Conservation (phyloP, 1,140 invertebrate species). For the Heliconius hewitsoni region DNA sequence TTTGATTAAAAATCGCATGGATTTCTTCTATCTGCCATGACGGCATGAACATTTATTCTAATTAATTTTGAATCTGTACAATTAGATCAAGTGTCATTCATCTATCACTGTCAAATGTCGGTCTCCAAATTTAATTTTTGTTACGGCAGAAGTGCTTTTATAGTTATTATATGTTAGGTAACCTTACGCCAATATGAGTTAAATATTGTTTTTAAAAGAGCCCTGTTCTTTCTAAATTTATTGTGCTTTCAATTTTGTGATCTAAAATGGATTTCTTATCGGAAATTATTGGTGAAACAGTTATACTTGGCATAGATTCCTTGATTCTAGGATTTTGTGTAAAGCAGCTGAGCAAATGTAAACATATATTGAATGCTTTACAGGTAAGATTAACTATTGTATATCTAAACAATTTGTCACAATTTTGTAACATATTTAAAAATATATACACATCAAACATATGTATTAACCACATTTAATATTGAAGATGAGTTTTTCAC, state of each 20-base stretch:
- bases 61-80: neutral
- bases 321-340: conserved; percentile 87
- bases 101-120: conserved; percentile 7
- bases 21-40: too few relatives aligned
- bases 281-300: conserved; percentile 82
- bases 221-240: conserved; percentile 1
- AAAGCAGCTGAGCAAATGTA: conserved; percentile 86
- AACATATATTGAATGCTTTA: conserved; percentile 84
- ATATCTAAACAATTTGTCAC: neutral
- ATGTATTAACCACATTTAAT: too few relatives aligned
- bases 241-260: conserved; percentile 9
- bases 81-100: neutral
- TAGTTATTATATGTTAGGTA: conserved; percentile 15
- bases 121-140: neutral
- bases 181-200: neutral
- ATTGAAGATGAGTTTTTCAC: too few relatives aligned
- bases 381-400: conserved; percentile 77
- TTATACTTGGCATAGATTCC: conserved; percentile 87
- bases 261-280: conserved; percentile 73
- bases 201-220: conserved; percentile 1
- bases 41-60: too few relatives aligned
- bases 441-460: too few relatives aligned
- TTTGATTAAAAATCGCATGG: too few relatives aligned
- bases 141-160: neutral
- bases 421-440: neutral